Base-by-base conservation (phyloP, 2,797 vertebrate species). In the Dicrostonyx torquatus region DNA sequence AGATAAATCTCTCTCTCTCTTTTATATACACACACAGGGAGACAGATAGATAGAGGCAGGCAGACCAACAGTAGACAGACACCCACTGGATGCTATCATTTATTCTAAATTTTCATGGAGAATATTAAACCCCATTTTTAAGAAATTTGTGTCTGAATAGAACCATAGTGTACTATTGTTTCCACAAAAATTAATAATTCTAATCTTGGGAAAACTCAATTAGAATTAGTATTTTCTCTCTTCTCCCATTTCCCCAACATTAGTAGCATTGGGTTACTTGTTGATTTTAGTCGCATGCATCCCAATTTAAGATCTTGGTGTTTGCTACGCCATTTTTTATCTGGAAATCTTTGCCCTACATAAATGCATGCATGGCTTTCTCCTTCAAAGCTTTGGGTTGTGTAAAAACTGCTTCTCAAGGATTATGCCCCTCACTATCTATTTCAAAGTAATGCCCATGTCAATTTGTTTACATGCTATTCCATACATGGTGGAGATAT, bases 111-210 rank as follows among this genome's bases (percentile, higher is more conserved):
- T 91, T 86, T 89, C 43, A 55, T 72, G 13, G 87, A 64, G 15
- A 68, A 95, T 91, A 66, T 68, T 40, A 58, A 90, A 90, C n/a
- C 24, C 75, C 26, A 62, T n/a, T 37, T 48, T 48, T 26, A 94
- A 62, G 15, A 89, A 87, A 90, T 70, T 45, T 34, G 17, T 89
- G 43, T 89, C 84, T 96, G 66, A 94, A 84, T 0, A 6, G 89
- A 82, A 78, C 20, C 48, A n/a, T 45, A 20, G 34, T 88, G 76
- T 37, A 58, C 40, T 87, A 31, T 76, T 70, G 40, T 77, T 37
- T 82, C 12, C 37, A 87, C 18, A 89, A 90, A 11, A 91, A 40
- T 17, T 85, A 83, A 87, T 76, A 91, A 87, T 40, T 89, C 37
- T 31, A 45, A 64, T 50, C 62, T n/a, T 40, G n/a, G 22, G 58